Conservation (phyloP, 2,888 invertebrate genomes). For the Oegoconia quadripuncta region DNA sequence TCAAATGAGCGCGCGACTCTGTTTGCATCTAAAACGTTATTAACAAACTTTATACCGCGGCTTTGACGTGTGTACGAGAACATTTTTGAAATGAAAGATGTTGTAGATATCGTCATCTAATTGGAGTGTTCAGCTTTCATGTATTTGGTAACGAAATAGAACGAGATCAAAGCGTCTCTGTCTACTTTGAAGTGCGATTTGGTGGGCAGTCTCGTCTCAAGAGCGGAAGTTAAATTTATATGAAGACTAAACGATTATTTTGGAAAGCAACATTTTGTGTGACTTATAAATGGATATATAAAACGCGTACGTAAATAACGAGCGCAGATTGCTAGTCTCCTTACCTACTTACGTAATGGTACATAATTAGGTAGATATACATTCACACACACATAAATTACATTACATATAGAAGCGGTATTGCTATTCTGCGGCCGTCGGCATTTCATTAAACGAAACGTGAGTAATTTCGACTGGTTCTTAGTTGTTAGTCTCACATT, state of each 20-base stretch:
- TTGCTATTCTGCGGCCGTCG: conserved; percentile 7
- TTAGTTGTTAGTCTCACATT: conserved; percentile 24
- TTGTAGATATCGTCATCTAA: conserved; percentile 46
- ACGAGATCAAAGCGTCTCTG: conserved; percentile 59
- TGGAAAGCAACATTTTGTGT: conserved; percentile 1
- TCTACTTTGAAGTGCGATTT: conserved; percentile 58
- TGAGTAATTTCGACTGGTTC: conserved; percentile 25
- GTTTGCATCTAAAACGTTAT: conserved; percentile 54
- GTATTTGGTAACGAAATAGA: conserved; percentile 55
- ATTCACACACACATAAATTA: conserved; percentile 1
- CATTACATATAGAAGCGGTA: conserved; percentile 4
- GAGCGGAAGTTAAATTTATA: conserved; percentile 38
- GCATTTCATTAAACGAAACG: conserved; percentile 22
- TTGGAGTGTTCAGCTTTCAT: conserved; percentile 47
- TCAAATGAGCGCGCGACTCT: conserved; percentile 58
- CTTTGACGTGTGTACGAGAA: conserved; percentile 40
- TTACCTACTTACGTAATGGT: background rate
- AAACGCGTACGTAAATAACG: background rate
- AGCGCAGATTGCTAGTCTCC: background rate
- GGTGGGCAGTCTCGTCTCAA: conserved; percentile 29
- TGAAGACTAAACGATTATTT: conserved; percentile 10
- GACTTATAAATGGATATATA: too few species aligned
- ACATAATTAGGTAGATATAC: background rate
- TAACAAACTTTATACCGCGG: conserved; percentile 46
- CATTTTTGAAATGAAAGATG: conserved; percentile 44